Evolutionary conservation across 2,113 vertebrate genomes (phyloP).

Genomic region (Oenanthe oenanthe): DNA sequence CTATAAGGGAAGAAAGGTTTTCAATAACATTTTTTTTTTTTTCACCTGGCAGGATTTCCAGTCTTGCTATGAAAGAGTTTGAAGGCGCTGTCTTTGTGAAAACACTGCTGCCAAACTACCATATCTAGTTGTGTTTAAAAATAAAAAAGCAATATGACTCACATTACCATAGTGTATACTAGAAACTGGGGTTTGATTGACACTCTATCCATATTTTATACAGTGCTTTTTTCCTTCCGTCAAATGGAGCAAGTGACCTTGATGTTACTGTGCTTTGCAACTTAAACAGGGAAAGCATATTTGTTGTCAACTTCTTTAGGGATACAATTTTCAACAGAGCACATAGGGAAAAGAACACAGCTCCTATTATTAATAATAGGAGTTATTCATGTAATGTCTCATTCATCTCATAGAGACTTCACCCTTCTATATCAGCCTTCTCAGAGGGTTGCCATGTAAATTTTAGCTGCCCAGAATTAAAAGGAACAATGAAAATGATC

Average conservation of each 20-base stretch:
- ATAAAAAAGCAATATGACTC: slow-evolving; percentile 72
- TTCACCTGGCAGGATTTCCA: slow-evolving; percentile 84
- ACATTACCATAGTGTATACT: slow-evolving; percentile 66
- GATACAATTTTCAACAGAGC: slow-evolving; percentile 27
- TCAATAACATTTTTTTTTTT: slow-evolving; percentile 86
- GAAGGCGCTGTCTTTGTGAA: slow-evolving; percentile 78
- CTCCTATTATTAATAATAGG: slow-evolving; percentile 24
- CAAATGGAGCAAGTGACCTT: slow-evolving; percentile 73
- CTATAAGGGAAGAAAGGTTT: slow-evolving; percentile 94
- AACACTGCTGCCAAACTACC: slow-evolving; percentile 70
- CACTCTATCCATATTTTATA: slow-evolving; percentile 70
- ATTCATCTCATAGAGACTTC: background rate
- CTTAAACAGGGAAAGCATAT: slow-evolving; percentile 52
- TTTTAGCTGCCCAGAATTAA: background rate
- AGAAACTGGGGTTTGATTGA: slow-evolving; percentile 71
- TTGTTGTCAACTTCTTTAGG: slow-evolving; percentile 63
- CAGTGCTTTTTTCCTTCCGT: slow-evolving; percentile 23
- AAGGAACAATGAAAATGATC: background rate
- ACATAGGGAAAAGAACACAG: background rate
- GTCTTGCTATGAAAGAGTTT: slow-evolving; percentile 82
- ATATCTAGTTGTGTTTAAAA: slow-evolving; percentile 75
- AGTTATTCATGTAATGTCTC: background rate
- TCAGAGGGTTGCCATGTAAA: background rate
- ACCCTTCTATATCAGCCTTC: background rate
- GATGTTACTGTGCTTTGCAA: slow-evolving; percentile 65